These are phyloP conservation scores for Catagonus wagneri DNA, from an alignment of 2,113 vertebrate genomes.

Conservation along the genomic window DNA sequence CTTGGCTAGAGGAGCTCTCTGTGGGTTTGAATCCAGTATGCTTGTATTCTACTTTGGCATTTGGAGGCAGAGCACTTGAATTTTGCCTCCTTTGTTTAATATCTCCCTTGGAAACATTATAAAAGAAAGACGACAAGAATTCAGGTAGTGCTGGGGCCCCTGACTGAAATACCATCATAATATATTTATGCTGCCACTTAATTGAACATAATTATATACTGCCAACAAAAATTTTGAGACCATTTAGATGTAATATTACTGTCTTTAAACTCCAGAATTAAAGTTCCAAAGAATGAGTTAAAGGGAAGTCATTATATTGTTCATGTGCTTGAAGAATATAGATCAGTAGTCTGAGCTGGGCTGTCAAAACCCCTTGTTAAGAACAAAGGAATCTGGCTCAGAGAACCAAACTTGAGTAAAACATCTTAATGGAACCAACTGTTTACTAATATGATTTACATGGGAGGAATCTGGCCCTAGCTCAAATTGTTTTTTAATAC, in stretches of 20 bases:
- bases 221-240: constrained; percentile 53
- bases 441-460: constrained; percentile 71
- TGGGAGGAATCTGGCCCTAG: constrained; percentile 51
- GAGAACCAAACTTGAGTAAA: constrained; percentile 56
- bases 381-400: constrained; percentile 57
- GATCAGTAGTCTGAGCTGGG: constrained; percentile 21
- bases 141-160: not conserved
- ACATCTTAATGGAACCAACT: constrained; percentile 62
- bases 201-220: constrained; percentile 33
- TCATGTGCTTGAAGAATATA: constrained; percentile 44
- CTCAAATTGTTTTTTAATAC: constrained; percentile 34
- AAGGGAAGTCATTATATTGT: constrained; percentile 23
- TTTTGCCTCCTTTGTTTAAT: constrained; percentile 22
- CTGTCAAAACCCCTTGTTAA: constrained; percentile 58
- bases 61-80: constrained; percentile 13
- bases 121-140: constrained; percentile 49
- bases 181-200: constrained; percentile 19
- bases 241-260: constrained; percentile 43
- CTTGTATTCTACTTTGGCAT: constrained; percentile 34
- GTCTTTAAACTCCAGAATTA: constrained; percentile 58
- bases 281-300: constrained; percentile 8
- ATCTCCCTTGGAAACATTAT: constrained; percentile 24
- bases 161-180: constrained; percentile 3
- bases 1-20: not conserved
- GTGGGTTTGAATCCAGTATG: not conserved